A percentile compares a stretch with the other conserved stretches of the same genome.
These are phyloP conservation scores for Formicarius rufipectus DNA, from an alignment of 2,113 vertebrate genomes.

Conservation along the genomic window DNA sequence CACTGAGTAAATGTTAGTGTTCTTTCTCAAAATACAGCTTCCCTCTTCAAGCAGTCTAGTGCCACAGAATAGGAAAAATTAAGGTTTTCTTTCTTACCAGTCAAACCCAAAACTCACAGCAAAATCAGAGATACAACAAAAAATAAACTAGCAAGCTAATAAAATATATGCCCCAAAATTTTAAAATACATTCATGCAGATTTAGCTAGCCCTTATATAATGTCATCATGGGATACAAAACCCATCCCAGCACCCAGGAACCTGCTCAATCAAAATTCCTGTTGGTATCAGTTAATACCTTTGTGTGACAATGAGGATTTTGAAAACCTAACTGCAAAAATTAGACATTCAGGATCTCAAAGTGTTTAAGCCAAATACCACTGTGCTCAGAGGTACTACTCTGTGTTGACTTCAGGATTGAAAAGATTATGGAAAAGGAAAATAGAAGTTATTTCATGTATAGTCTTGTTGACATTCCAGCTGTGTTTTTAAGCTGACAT, in stretches of 20 bases:
- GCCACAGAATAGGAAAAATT: neutral
- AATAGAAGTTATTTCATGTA: neutral
- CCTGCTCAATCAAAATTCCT: neutral
- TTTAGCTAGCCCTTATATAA: neutral
- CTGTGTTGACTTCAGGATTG: conserved; percentile 20
- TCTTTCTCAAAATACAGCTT: conserved; percentile 21
- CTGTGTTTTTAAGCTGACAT: conserved; percentile 16
- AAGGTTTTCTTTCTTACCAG: neutral
- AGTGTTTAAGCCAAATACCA: neutral
- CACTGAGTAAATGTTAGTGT: conserved; percentile 42
- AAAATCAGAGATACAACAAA: neutral
- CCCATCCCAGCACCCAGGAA: neutral
- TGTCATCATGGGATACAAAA: neutral
- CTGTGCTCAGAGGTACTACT: neutral
- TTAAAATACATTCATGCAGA: neutral
- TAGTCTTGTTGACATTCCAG: conserved; percentile 25
- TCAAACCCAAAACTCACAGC: neutral
- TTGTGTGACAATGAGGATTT: neutral
- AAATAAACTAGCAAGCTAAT: neutral
- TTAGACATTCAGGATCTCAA: neutral
- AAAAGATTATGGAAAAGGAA: conserved; percentile 35
- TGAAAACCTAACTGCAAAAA: neutral
- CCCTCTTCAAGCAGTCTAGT: neutral
- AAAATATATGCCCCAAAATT: neutral
- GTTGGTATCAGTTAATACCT: neutral